phyloP scores from a whole-genome alignment of 2,113 vertebrate genomes.

The Centrocercus urophasianus region DNA sequence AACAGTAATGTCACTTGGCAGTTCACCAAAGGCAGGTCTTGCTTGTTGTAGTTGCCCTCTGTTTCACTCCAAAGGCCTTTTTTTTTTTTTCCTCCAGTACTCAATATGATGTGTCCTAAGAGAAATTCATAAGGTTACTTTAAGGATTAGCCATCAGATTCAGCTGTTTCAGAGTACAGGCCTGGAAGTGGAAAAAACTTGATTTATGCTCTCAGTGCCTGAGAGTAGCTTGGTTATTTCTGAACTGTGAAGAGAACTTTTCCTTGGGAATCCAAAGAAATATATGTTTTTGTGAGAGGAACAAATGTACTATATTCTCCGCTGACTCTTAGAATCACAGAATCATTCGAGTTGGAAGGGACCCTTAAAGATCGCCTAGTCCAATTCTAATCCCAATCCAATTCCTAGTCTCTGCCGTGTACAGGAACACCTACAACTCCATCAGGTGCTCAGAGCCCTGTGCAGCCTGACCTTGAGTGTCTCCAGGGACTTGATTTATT shows the following conservation, averaged over 20 bases:
- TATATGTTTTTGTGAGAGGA: not conserved
- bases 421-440: too few species aligned
- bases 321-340: not conserved
- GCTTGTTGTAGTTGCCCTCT: not conserved
- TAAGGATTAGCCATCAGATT: not conserved
- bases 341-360: too few species aligned
- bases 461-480: too few species aligned
- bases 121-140: not conserved
- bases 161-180: not conserved
- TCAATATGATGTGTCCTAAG: not conserved
- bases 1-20: not conserved
- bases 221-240: not conserved
- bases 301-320: not conserved
- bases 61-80: not conserved
- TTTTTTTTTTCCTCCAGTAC: not conserved
- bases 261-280: not conserved
- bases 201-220: not conserved
- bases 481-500: not conserved
- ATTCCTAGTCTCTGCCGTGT: too few species aligned
- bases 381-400: too few species aligned
- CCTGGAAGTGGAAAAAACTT: not conserved
- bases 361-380: too few species aligned
- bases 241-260: slow-evolving; percentile 6
- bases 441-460: too few species aligned
- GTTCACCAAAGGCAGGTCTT: not conserved